Evolutionary conservation across 2,797 vertebrate genomes (phyloP), one percentile per base, ranked within the genome.

Genomic region (Calcarius lapponicus): DNA sequence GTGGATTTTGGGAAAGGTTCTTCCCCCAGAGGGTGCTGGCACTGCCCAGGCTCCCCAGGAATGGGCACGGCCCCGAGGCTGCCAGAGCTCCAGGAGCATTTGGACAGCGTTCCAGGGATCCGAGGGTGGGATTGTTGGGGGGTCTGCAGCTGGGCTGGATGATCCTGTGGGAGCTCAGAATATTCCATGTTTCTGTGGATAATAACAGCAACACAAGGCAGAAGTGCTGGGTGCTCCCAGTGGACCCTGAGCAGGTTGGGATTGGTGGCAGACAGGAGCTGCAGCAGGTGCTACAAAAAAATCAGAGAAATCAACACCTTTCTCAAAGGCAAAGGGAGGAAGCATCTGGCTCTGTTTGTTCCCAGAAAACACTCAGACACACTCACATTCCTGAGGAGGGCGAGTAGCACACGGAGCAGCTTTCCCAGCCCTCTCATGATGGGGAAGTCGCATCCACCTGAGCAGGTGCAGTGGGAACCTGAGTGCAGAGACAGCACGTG

Each of bases 311-410:
- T 88, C 92, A 36, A 72, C 20, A 56, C 34, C 76, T 70, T 80
- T 85, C 80, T 80, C 62, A 65, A 58, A 90, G 92, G 38, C 38
- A 65, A 50, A 51, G 89, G 60, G 84, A 86, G 86, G 75, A 82
- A 76, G 7, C 2, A 1, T 11, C 53, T 57, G 43, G 26, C 74
- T 50, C 71, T 87, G 47, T 66, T 82, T 75, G 78, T 66, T 96
- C 85, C 73, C 92, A 95, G 82, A 65, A 65, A 74, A 72, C 62
- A 18, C 47, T 74, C 36, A 62, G n/a, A 80, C 89, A 51, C 11
- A 7, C 29, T 80, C 45, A 31, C 80, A 93, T 94, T 94, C 87
- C 90, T 90, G 78, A 88, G 90, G 19, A 82, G 80, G 86, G 80
- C 0, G 21, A 91, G 92, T 73, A 91, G 81, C 58, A n/a, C 79